These are phyloP conservation scores for Psix sp. DNA, from an alignment of 1,140 invertebrate genomes.

Conservation along the genomic window DNA sequence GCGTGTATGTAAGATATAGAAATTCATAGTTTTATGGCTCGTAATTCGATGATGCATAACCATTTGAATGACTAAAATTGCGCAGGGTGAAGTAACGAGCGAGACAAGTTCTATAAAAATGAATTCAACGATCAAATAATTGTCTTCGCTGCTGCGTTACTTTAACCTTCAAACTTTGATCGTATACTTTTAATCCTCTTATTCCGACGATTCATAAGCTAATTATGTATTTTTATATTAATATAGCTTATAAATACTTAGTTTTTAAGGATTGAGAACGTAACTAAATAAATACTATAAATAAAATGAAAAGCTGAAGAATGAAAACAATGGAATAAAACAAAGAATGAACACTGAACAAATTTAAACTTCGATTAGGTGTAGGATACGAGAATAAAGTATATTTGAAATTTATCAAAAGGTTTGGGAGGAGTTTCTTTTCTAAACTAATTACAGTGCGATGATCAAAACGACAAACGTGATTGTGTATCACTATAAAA, in stretches of 20 bases:
- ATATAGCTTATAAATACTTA: slow-evolving; percentile 74
- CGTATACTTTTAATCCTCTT: slow-evolving; percentile 74
- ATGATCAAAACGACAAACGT: slow-evolving; percentile 66
- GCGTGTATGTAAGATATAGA: slow-evolving; percentile 52
- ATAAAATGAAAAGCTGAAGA: slow-evolving; percentile 56
- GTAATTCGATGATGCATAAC: slow-evolving; percentile 48
- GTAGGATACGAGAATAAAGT: slow-evolving; percentile 68
- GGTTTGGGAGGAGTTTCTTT: slow-evolving; percentile 65
- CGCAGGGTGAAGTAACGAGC: slow-evolving; percentile 66
- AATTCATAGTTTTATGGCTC: slow-evolving; percentile 54
- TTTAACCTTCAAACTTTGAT: slow-evolving; percentile 38
- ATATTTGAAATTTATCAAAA: slow-evolving; percentile 73
- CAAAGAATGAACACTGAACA: slow-evolving; percentile 32
- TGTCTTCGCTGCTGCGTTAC: slow-evolving; percentile 20
- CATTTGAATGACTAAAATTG: slow-evolving; percentile 59
- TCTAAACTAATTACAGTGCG: slow-evolving; percentile 71
- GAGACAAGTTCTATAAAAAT: neutral
- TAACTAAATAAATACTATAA: slow-evolving; percentile 61
- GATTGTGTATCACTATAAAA: slow-evolving; percentile 70
- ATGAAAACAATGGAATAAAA: slow-evolving; percentile 18
- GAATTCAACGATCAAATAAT: slow-evolving; percentile 1
- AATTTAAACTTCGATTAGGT: slow-evolving; percentile 69
- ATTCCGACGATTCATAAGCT: slow-evolving; percentile 76
- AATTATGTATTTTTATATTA: slow-evolving; percentile 79
- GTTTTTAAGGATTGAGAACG: slow-evolving; percentile 50